phyloP scores from a whole-genome alignment of 2,888 invertebrate genomes.

The Xestoiulus laeticollis region DNA sequence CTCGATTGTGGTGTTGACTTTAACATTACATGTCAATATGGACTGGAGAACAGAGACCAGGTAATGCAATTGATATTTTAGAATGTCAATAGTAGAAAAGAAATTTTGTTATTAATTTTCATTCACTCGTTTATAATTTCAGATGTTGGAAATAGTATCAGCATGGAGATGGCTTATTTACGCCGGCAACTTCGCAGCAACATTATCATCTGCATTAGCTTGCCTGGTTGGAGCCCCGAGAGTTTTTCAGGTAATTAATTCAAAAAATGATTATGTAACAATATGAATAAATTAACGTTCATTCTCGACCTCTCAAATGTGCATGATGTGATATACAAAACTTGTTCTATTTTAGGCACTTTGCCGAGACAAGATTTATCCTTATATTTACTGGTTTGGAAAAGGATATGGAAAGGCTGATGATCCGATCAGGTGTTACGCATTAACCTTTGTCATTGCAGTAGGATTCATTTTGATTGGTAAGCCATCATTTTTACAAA shows the following conservation, averaged over 20 bases:
- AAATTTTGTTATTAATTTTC: not conserved
- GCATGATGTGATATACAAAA: not conserved
- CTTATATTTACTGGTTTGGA: slow-evolving; percentile 67
- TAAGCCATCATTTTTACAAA: slow-evolving; percentile 58
- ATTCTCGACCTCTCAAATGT: not conserved
- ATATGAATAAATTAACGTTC: too few species aligned
- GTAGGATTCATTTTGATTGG: slow-evolving; percentile 67
- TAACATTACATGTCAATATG: slow-evolving; percentile 73
- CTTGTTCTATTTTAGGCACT: slow-evolving; percentile 65
- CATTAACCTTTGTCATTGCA: slow-evolving; percentile 68
- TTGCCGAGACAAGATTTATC: slow-evolving; percentile 70
- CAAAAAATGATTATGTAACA: too few species aligned
- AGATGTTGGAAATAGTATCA: slow-evolving; percentile 65
- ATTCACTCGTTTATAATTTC: slow-evolving; percentile 44
- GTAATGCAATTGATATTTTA: slow-evolving; percentile 71
- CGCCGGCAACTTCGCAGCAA: slow-evolving; percentile 97
- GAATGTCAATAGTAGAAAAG: too few species aligned
- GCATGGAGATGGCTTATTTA: slow-evolving; percentile 90
- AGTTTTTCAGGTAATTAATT: slow-evolving; percentile 66
- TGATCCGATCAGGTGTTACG: slow-evolving; percentile 68
- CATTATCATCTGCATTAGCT: slow-evolving; percentile 93
- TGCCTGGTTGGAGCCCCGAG: slow-evolving; percentile 92
- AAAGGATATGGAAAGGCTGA: slow-evolving; percentile 68
- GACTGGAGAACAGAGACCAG: slow-evolving; percentile 86
- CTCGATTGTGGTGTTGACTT: slow-evolving; percentile 65